phyloP scores from a whole-genome alignment of 2,113 vertebrate genomes.

The Cryptomyrus ogoouensis region DNA sequence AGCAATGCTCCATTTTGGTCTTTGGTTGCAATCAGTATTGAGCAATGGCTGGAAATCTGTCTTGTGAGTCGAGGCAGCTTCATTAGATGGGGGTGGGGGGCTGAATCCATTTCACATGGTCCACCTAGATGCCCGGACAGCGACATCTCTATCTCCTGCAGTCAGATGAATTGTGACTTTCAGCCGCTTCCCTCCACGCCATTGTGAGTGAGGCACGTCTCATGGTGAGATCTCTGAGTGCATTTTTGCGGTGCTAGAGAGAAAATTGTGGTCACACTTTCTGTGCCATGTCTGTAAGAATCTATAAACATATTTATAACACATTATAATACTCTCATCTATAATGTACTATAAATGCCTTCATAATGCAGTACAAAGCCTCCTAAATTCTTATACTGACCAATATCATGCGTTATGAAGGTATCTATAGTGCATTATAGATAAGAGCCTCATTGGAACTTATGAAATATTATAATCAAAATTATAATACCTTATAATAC shows the following conservation, averaged over 20 bases:
- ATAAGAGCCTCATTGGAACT: neutral
- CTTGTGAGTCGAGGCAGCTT: conserved; percentile 16
- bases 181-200: neutral
- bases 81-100: conserved; percentile 4
- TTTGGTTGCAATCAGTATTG: neutral
- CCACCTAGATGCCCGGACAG: neutral
- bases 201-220: neutral
- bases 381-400: neutral
- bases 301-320: neutral
- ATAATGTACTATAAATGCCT: neutral
- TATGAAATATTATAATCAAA: neutral
- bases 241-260: neutral
- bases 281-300: neutral
- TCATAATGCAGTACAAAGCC: neutral
- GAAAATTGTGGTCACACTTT: neutral
- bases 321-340: neutral
- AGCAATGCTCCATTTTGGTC: neutral
- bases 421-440: neutral
- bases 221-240: neutral
- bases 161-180: neutral
- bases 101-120: neutral
- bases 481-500: neutral
- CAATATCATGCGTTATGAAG: neutral
- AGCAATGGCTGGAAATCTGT: conserved; percentile 18
- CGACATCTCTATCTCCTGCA: neutral